Evolutionary conservation across 2,797 vertebrate species (phyloP).

Genomic region (Oceanodroma leucorhoa): DNA sequence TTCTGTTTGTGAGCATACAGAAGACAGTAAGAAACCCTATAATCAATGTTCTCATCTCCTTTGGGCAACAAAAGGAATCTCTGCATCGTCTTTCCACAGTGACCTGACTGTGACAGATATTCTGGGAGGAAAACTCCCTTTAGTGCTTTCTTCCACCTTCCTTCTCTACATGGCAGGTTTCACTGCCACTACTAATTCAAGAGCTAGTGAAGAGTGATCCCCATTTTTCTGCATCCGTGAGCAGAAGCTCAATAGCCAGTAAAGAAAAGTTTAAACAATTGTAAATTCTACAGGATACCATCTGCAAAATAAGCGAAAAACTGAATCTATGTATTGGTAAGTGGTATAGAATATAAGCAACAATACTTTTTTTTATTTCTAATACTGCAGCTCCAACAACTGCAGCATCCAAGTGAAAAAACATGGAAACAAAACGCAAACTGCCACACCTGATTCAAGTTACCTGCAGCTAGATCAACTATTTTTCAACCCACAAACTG

Average conservation of each 20-base stretch:
- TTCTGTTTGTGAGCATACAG: not conserved
- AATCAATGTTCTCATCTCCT: not conserved
- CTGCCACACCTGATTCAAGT: not conserved
- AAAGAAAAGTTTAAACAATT: not conserved
- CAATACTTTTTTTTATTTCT: not conserved
- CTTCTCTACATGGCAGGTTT: not conserved
- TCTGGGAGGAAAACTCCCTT: not conserved
- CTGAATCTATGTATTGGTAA: not conserved
- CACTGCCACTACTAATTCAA: not conserved
- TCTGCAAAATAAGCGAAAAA: constrained; percentile 7
- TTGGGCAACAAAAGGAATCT: not conserved
- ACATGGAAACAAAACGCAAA: not conserved
- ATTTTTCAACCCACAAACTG: not conserved
- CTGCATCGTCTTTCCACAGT: not conserved
- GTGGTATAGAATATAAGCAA: not conserved
- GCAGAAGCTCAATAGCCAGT: not conserved
- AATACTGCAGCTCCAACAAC: not conserved
- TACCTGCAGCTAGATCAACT: not conserved
- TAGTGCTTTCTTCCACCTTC: not conserved
- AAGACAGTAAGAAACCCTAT: not conserved
- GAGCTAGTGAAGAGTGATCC: not conserved
- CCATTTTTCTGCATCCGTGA: not conserved
- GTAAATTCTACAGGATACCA: not conserved
- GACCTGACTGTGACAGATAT: not conserved
- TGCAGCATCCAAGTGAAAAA: not conserved